phyloP scores from a whole-genome alignment of 2,113 vertebrate species.

The Xiphias gladius region DNA sequence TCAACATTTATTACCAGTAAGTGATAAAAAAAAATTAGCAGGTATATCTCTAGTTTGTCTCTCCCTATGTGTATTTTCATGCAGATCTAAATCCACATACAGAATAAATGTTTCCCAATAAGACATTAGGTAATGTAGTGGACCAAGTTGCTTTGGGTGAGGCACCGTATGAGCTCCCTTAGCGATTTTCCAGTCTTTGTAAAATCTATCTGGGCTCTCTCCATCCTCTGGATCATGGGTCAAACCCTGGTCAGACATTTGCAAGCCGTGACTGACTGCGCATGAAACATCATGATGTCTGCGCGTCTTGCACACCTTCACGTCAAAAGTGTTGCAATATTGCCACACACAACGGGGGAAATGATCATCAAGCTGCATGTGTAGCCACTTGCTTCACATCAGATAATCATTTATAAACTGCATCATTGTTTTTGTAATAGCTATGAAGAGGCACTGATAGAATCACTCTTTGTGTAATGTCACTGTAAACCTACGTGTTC shows the following conservation, averaged over 20 bases:
- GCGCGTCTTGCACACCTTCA: no score
- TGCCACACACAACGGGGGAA: no score
- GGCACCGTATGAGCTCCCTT: no score
- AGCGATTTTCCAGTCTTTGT: no score
- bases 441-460: not conserved
- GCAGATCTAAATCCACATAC: no score
- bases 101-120: no score
- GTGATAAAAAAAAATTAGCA: no score
- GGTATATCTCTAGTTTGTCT: no score
- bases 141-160: no score
- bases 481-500: not conserved
- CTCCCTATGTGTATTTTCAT: no score
- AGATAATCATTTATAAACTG: not conserved
- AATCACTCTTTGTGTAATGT: not conserved
- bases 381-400: not conserved
- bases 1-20: no score
- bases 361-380: not conserved
- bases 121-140: no score
- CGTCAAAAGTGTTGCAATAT: not conserved
- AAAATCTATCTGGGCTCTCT: not conserved
- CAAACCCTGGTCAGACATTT: not conserved
- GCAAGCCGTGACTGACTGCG: not conserved
- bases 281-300: not conserved
- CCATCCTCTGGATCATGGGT: not conserved
- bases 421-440: not conserved